Base-by-base conservation (phyloP, 2,113 vertebrate species). In the Clarias macrocephalus region DNA sequence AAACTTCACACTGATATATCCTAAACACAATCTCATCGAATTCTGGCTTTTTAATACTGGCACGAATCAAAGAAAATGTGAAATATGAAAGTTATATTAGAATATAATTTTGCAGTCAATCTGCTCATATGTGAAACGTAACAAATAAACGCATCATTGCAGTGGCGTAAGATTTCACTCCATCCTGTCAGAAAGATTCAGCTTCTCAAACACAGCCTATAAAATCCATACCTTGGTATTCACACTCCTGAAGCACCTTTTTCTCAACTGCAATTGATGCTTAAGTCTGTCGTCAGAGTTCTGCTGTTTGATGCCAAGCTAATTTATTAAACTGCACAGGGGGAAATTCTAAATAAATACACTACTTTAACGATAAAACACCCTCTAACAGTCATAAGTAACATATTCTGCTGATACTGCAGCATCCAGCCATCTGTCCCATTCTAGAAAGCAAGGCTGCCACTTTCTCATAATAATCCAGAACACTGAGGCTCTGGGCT, bases 341-440 rank as follows among this genome's bases (percentile, higher is more conserved):
- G 30, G 60, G 54, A 70, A 83, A 48, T 83, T 60, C 33, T 28
- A 86, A 90, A 85, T 62, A 6, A 88, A 86, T 7, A 65, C 68
- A 63, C 15, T 63, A 63, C 66, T 70, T 80, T 86, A 54, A 80
- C 79, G 88, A 81, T 73, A 52, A 75, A 84, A 72, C 82, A 30
- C 33, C 70, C 65, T 88, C 63, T 88, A 83, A 73, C 81, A 83
- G 75, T 77, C 85, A 89, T n/a, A n/a, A n/a, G 82, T 80, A 86
- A 68, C 87, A 90, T 83, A 90, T 85, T 90, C 86, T 91, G 82
- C 90, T 85, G 82, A 90, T 90, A 86, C 77, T 90, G 89, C 89
- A 60, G 88, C 93, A 92, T 93, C 91, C 88, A 42, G 88, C 90
- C 93, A 93, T 93, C 92, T 94, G 92, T 93, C 89, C 85, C 82